Evolutionary conservation across 2,888 invertebrate genomes (phyloP).

Genomic region (Syrphus vitripennis): DNA sequence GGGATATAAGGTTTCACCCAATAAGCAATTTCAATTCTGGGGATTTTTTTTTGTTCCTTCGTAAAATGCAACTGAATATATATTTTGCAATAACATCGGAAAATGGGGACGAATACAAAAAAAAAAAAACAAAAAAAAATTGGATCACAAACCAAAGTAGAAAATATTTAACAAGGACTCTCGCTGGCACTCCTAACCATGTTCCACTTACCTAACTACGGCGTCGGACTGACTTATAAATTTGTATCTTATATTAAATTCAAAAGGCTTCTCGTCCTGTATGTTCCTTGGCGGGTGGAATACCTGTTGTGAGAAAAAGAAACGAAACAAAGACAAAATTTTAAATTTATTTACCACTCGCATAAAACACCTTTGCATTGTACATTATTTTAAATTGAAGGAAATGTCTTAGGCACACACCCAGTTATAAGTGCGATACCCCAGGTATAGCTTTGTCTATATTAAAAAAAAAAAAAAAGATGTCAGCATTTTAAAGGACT

Average conservation of each 20-base stretch:
- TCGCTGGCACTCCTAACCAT: conserved; percentile 40
- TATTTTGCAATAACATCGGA: conserved; percentile 35
- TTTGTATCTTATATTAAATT: conserved; percentile 90
- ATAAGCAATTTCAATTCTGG: conserved; percentile 51
- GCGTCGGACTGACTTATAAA: conserved; percentile 91
- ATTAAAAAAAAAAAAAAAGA: conserved; percentile 39
- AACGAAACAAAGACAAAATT: conserved; percentile 63
- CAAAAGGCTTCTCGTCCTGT: conserved; percentile 89
- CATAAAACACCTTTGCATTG: conserved; percentile 60
- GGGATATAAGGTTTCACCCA: conserved; percentile 6
- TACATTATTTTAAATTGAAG: conserved; percentile 68
- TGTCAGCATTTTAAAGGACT: conserved; percentile 66
- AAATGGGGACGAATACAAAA: conserved; percentile 34
- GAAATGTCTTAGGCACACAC: conserved; percentile 53
- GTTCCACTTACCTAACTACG: conserved; percentile 84
- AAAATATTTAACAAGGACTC: conserved; percentile 54
- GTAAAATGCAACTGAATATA: conserved; percentile 32
- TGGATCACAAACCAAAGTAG: conserved; percentile 45
- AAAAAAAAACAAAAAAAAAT: neutral
- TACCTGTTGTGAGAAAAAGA: conserved; percentile 76
- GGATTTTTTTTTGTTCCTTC: conserved; percentile 16
- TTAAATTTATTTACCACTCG: conserved; percentile 69
- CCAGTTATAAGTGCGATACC: neutral
- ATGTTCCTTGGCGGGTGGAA: conserved; percentile 84
- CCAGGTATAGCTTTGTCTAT: conserved; percentile 30